Percentiles rank a stretch among this genome's conserved stretches.
These are phyloP conservation scores for Odontomachus brunneus DNA, from an alignment of 1,140 invertebrate genomes.

Conservation along the genomic window DNA sequence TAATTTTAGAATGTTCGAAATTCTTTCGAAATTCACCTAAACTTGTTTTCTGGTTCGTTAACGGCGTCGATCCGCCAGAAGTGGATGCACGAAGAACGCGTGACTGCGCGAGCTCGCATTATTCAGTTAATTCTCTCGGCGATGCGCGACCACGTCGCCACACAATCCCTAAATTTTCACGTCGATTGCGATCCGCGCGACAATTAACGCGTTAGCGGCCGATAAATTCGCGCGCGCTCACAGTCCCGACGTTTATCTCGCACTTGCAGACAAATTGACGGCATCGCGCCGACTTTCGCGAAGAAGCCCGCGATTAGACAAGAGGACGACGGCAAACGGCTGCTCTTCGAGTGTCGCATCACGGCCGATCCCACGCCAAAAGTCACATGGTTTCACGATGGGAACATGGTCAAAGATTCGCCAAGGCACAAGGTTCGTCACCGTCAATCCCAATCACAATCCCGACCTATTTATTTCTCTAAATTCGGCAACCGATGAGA, in stretches of 20 bases:
- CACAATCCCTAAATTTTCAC: slow-evolving; percentile 4
- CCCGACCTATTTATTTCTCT: not conserved
- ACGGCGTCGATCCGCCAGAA: not conserved
- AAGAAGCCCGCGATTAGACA: slow-evolving; percentile 98
- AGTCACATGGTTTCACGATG: slow-evolving; percentile 97
- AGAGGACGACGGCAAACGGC: slow-evolving; percentile 97
- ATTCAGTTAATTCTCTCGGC: not conserved
- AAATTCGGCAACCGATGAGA: not conserved
- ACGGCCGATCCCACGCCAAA: slow-evolving; percentile 96
- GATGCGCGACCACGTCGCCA: not conserved
- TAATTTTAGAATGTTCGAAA: no score
- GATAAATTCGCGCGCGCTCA: slow-evolving; percentile 6
- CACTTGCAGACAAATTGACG: slow-evolving; percentile 95
- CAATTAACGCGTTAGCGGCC: slow-evolving; percentile 31
- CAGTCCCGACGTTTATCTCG: slow-evolving; percentile 23
- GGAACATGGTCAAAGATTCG: slow-evolving; percentile 90
- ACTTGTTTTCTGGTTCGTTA: not conserved
- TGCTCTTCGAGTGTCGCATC: slow-evolving; percentile 98
- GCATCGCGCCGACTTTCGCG: slow-evolving; percentile 98
- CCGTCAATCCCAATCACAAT: not conserved
- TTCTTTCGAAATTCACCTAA: no score
- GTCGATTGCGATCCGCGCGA: not conserved
- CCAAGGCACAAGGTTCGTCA: slow-evolving; percentile 92
- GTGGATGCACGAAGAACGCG: not conserved
- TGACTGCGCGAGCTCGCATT: no score